Evolutionary conservation across 2,888 invertebrate genomes (phyloP), one percentile per base, ranked within the genome.

Genomic region (Drosophila ustulata): DNA sequence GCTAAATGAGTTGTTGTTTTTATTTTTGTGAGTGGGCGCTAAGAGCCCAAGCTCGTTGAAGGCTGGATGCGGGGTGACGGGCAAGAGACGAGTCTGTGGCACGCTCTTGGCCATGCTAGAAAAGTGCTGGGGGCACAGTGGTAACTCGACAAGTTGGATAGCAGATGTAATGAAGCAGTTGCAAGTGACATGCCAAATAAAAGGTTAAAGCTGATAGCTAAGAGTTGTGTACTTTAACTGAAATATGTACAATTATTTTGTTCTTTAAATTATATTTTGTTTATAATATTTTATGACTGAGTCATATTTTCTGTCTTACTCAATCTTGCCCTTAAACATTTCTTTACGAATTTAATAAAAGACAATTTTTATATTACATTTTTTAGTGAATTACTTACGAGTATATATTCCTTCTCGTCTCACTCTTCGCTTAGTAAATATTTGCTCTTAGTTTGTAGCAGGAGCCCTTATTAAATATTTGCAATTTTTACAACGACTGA

Each of bases 1-100:
- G 71, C 88, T 87, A 87, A 84, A 84, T 87, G 80, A 84, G 83
- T 83, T 83, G 88, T 85, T 78, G 82, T 73, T 82, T 67, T 84
- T 26, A 13, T 71, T 80, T 71, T 71, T 52, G 30, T 61, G 63
- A 70, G 79, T 59, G 84, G 84, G 74, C 57, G 80, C 47, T 39
- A 41, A 63, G 56, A 34, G 50, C 34, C 13, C 43, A 26, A 50
- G 43, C 56, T 43, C 59, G 3, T 43, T 56, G 30, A 39, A 13
- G 28, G 9, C n/a, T 4, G 28, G 43, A 23, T 25, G 18, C 3
- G 3, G 8, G 23, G 8, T 32, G 3, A 37, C 0, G 34, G 8
- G 11, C 25, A 2, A 30, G 18, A 8, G 11, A 9, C 11, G 37
- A 49, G 43, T 23, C 57, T 58, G 56, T 55, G 58, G 57, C 61